Evolutionary conservation across 2,797 vertebrate genomes (phyloP), one percentile per base, ranked within the genome.

Genomic region (Rhinoraja longicauda): DNA sequence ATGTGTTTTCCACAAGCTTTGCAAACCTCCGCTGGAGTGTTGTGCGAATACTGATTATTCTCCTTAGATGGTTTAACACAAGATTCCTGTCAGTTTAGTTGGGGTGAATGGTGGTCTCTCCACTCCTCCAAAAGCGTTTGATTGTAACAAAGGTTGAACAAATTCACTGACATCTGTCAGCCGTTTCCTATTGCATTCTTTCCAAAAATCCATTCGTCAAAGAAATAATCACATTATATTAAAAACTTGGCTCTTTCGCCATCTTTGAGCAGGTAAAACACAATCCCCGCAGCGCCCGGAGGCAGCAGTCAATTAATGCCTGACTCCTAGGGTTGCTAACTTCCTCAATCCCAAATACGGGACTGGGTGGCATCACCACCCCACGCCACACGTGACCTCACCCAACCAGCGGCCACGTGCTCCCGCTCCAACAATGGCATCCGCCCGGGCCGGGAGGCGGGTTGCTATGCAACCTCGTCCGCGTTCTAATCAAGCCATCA

Each of bases 131-230:
- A 29, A 26, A 45, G 19, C 39, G 67, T 13, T 73, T 53, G 39
- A 73, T 73, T 73, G 90, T 17, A 53, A 45, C 72, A 39, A 73
- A 73, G 24, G 21, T 72, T 91, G 62, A 39, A 67, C 86, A 90
- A 32, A 67, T 90, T 90, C 86, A 90, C 86, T 90, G 62, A 67
- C 86, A 90, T 24, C 62, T 90, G 86, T 36, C 67, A 73, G 32
- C 90, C 4, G 39, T 53, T 73, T 73, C 90, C 39, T 29, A 53
- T 73, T 91, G 90, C 45, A 59, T 53, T 64, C 59, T 64, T 88
- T 64, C 84, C 59, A 62, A 57, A 57, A 57, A 29, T 67, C 59
- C 62, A 90, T 32, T 90, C 64, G 86, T 21, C 62, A 90, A 67
- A 67, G n/a, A 90, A 90, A 67, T 90, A 67, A 67, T 67, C n/a